These are phyloP conservation scores for Gymnorhina tibicen DNA, from an alignment of 2,113 vertebrate genomes.

Conservation along the genomic window DNA sequence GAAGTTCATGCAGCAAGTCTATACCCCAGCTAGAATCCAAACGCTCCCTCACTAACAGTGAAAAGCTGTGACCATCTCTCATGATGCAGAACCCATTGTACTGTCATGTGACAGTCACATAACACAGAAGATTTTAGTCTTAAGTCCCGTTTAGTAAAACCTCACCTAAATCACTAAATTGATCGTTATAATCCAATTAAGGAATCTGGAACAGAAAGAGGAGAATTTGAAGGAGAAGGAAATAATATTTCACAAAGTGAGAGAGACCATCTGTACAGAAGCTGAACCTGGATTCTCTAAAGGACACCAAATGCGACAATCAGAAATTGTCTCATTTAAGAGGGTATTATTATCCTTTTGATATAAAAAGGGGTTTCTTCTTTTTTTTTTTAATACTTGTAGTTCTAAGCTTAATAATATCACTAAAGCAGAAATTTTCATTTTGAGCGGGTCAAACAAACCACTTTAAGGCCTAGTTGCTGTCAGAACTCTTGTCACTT, in stretches of 20 bases:
- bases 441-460: background rate
- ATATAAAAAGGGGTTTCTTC: background rate
- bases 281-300: background rate
- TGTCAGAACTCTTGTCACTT: background rate
- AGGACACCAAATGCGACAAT: background rate
- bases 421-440: background rate
- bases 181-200: background rate
- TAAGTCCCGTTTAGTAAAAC: background rate
- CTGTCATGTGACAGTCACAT: fast-evolving
- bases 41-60: background rate
- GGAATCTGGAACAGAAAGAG: background rate
- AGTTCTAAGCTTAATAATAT: background rate
- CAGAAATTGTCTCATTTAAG: background rate
- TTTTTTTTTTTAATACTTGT: background rate
- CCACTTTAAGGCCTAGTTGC: background rate
- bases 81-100: background rate
- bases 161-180: background rate
- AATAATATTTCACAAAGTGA: background rate
- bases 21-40: background rate
- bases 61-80: background rate
- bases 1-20: background rate
- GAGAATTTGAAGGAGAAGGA: background rate
- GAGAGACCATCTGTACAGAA: background rate
- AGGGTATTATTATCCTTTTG: background rate
- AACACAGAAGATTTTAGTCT: background rate